A percentile compares a stretch with the other conserved stretches of the same genome.
These are phyloP conservation scores for Pangasianodon gigas DNA, from an alignment of 2,113 vertebrate species.

Conservation along the genomic window DNA sequence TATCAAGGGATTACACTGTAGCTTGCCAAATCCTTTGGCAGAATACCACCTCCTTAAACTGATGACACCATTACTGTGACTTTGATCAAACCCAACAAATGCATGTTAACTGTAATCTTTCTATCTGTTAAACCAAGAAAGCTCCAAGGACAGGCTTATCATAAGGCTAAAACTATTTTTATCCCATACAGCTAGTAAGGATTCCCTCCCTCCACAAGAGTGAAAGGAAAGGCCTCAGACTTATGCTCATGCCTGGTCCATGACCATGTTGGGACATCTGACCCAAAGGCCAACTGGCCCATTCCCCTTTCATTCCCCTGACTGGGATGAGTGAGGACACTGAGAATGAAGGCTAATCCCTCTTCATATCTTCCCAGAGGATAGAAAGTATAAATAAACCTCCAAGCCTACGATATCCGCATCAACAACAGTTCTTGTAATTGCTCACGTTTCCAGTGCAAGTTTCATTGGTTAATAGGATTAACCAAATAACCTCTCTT, in stretches of 20 bases:
- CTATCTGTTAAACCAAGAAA: not conserved
- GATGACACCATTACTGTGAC: not conserved
- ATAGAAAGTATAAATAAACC: constrained; percentile 50
- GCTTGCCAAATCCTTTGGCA: constrained; percentile 65
- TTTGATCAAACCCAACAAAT: not conserved
- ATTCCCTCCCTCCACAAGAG: not conserved
- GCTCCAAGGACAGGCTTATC: not conserved
- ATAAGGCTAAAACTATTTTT: constrained; percentile 60
- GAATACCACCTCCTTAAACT: constrained; percentile 21
- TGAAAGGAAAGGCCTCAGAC: not conserved
- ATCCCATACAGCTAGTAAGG: constrained; percentile 66
- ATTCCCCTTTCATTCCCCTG: constrained; percentile 64
- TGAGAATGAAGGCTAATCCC: constrained; percentile 46
- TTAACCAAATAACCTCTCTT: constrained; percentile 64
- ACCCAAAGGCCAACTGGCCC: constrained; percentile 62
- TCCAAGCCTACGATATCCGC: constrained; percentile 22
- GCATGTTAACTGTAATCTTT: not conserved
- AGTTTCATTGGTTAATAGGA: constrained; percentile 57
- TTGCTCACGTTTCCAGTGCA: constrained; percentile 60
- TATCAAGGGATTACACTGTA: constrained; percentile 45
- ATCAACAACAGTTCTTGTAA: constrained; percentile 45
- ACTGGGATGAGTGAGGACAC: constrained; percentile 30
- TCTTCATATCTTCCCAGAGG: constrained; percentile 33
- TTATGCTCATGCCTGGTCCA: constrained; percentile 34
- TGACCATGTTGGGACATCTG: constrained; percentile 72